Base-by-base conservation (phyloP, 2,113 vertebrate genomes). In the Carollia perspicillata region DNA sequence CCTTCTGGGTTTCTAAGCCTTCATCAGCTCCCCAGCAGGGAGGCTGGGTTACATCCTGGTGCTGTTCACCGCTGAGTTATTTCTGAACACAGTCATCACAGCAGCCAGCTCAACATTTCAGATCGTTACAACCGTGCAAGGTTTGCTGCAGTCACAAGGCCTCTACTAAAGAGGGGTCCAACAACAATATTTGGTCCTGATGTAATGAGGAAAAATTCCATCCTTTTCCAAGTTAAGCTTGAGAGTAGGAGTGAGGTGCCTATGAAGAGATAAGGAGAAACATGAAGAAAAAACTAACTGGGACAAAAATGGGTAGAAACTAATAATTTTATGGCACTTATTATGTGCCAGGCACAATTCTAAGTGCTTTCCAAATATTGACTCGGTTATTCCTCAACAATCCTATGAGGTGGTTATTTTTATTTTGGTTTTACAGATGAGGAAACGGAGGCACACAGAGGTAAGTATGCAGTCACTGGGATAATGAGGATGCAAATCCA, bases 101-200 rank as follows among this genome's bases (percentile, higher is more conserved):
- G 60, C 3, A 95, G 68, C 49, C 83, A 95, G 84, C 23, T 78
- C 26, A 40, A 78, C 33, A 66, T 88, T 92, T 94, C 14, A 37
- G 69, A 88, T 80, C 79, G 55, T 94, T 84, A 74, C 22, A 86
- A 5, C 28, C 66, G 69, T 78, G 33, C 51, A 74, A 90, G 42
- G 42, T 63, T 90, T 80, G 79, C 83, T 53, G 49, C 37, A n/a
- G 28, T 74, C 30, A 84, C 9, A 47, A 63, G 71, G 44, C 66
- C 42, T 95, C 23, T 28, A 63, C 63, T 86, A 92, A 92, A 84
- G 68, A 92, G 11, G 30, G 60, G 58, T 86, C 79, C 89, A 90
- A 96, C 23, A 84, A 93, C 80, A 94, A 93, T 72, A 94, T 88
- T 97, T 95, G 75, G 81, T 85, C 72, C 89, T 93, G 40, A 94